A percentile compares a stretch with the other conserved stretches of the same genome.
Conservation (phyloP, 2,113 vertebrate species). For the Guaruba guarouba region DNA sequence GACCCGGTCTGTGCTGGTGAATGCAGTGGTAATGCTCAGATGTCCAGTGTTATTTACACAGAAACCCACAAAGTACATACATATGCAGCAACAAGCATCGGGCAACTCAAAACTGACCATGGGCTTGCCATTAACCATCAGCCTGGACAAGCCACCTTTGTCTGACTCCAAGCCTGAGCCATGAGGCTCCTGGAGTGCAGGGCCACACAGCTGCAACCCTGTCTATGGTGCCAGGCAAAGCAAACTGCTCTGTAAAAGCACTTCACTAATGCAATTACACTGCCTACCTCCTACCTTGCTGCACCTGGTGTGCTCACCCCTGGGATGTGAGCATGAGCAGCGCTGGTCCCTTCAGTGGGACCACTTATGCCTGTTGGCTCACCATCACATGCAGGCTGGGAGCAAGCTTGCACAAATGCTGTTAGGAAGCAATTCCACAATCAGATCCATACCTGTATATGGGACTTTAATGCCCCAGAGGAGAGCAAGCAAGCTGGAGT, state of each 20-base stretch:
- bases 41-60: not conserved
- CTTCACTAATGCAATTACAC: not conserved
- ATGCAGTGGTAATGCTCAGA: not conserved
- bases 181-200: rapidly evolving
- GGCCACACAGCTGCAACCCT: not conserved
- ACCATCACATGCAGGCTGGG: rapidly evolving
- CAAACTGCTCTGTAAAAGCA: not conserved
- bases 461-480: not conserved
- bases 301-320: not conserved
- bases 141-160: not conserved
- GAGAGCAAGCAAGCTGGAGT: not conserved
- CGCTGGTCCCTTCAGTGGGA: not conserved
- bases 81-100: not conserved
- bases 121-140: not conserved
- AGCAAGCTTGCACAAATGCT: not conserved
- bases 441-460: too few relatives aligned
- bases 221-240: not conserved
- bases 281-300: not conserved
- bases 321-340: not conserved
- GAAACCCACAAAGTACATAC: not conserved
- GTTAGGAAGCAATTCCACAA: not conserved
- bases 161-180: not conserved
- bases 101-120: not conserved
- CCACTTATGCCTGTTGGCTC: not conserved
- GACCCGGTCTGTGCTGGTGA: not conserved